Conservation (phyloP, 2,888 invertebrate species). For the Xestia sexstrigata region DNA sequence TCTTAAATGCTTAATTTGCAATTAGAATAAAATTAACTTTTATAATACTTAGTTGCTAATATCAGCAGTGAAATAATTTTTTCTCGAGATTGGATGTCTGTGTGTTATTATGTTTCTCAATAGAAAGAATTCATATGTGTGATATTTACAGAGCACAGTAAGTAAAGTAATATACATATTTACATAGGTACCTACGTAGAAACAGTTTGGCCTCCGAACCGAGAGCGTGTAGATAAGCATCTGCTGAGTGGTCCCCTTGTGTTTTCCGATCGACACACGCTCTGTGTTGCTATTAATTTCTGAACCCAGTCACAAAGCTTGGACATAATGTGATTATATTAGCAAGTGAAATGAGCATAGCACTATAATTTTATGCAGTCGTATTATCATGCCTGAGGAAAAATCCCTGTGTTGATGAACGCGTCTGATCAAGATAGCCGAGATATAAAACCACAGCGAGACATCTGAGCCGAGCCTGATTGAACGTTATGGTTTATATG, state of each 20-base stretch:
- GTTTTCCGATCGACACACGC: conserved; percentile 85
- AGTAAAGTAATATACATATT: conserved; percentile 72
- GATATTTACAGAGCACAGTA: conserved; percentile 45
- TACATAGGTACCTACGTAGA: conserved; percentile 71
- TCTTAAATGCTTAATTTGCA: neutral
- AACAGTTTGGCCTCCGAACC: conserved; percentile 74
- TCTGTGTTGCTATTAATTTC: conserved; percentile 89
- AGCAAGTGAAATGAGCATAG: conserved; percentile 86
- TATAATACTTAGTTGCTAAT: neutral
- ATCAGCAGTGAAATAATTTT: neutral
- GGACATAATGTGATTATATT: conserved; percentile 89
- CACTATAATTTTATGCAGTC: conserved; percentile 79
- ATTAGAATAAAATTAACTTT: neutral
- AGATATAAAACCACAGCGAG: conserved; percentile 52
- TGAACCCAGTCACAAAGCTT: conserved; percentile 87
- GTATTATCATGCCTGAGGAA: conserved; percentile 74
- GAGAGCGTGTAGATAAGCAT: conserved; percentile 87
- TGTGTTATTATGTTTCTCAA: neutral
- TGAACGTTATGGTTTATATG: conserved; percentile 54
- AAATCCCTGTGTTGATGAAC: conserved; percentile 74
- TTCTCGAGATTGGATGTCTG: neutral
- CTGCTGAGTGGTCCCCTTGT: conserved; percentile 89
- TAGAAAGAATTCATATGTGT: conserved; percentile 23
- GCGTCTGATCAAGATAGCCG: conserved; percentile 67
- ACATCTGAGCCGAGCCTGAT: conserved; percentile 48